Evolutionary conservation across 2,113 vertebrate species (phyloP), one percentile per base, ranked within the genome.

Genomic region (Corythoichthys intestinalis): DNA sequence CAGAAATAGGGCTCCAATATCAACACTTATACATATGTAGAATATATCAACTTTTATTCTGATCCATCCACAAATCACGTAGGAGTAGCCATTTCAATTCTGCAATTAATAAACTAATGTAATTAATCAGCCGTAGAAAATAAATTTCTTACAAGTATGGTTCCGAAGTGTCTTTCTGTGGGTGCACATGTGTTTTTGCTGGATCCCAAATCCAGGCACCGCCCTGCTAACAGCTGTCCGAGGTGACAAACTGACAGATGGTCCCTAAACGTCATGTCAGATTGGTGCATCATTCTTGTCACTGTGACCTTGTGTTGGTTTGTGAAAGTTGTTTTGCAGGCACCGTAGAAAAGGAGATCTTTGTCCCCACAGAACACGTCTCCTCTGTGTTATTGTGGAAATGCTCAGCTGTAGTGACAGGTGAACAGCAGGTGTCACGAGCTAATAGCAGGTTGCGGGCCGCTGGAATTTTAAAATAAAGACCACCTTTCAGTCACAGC

Each of bases 361-460:
- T 83, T 70, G 20, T 78, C 60, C 76, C 74, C 76, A 77, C 79
- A 73, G 79, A 71, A 84, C 87, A 84, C 81, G 74, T 77, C 83
- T 76, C 82, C 79, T 41, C n/a, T 12, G 17, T 12, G 10, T 34
- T 83, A 76, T 76, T 70, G 73, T 41, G 64, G 67, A 78, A 74
- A 86, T 74, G 44, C 78, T 81, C 74, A 67, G 74, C 75, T 73
- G 46, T 41, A 66, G 73, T 82, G 87, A 82, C 88, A 88, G 85
- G 76, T 60, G 63, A 75, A 44, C 80, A 74, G 78, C 56, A 56
- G 64, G 73, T 65, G 75, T 81, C 75, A 70, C 63, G 77, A 80
- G 79, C 81, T 87, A 87, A 90, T 86, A 82, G 59, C 78, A 80
- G 75, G 79, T 79, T 82, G 81, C 66, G 72, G 65, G 68, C 66